Percentiles rank a stretch among this genome's conserved stretches.
Evolutionary conservation across 2,888 invertebrate species (phyloP).

Genomic region (Mantis religiosa): DNA sequence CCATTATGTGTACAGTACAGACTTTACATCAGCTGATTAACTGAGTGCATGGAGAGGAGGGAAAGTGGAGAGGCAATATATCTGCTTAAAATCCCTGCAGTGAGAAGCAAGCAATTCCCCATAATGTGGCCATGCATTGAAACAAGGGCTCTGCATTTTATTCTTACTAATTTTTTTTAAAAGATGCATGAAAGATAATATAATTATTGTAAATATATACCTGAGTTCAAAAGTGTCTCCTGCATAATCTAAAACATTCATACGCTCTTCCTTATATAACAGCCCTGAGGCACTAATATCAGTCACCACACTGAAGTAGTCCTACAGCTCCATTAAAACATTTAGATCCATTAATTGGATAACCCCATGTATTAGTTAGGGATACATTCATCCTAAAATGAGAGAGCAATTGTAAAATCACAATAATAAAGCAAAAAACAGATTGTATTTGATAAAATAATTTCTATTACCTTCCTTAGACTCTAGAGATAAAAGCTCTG

Average conservation of each 20-base stretch:
- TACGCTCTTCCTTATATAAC: conserved; percentile 2
- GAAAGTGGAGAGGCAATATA: too few species aligned
- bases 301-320: conserved; percentile 6
- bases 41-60: too few species aligned
- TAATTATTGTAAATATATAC: background rate
- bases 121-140: too few species aligned
- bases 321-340: conserved; percentile 21
- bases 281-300: conserved; percentile 5
- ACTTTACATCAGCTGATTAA: too few species aligned
- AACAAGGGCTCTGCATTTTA: too few species aligned
- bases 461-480: too few species aligned
- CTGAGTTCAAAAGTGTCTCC: conserved; percentile 1
- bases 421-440: background rate
- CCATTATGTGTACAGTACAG: too few species aligned
- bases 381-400: conserved; percentile 2
- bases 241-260: background rate
- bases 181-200: background rate
- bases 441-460: background rate
- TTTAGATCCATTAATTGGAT: conserved; percentile 1
- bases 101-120: too few species aligned
- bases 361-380: conserved; percentile 14
- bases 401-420: background rate
- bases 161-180: too few species aligned
- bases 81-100: too few species aligned
- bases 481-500: too few species aligned